Conservation (phyloP, 2,888 invertebrate genomes). For the Lasioglossum marginatum region DNA sequence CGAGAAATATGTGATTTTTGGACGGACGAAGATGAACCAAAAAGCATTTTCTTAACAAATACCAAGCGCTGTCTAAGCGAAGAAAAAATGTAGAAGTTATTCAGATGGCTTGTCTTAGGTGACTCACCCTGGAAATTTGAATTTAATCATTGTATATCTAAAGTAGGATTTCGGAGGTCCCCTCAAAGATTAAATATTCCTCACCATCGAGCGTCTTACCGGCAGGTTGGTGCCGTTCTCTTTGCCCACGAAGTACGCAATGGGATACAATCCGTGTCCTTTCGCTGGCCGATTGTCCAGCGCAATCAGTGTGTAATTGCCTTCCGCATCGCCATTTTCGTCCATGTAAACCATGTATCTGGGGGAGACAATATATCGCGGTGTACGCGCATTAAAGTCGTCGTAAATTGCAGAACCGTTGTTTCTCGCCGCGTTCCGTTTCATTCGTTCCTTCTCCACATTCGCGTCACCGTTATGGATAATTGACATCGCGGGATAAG, state of each 20-base stretch:
- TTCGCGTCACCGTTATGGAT: background rate
- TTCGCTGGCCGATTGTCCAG: constrained; percentile 72
- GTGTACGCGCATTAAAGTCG: constrained; percentile 10
- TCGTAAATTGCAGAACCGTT: constrained; percentile 38
- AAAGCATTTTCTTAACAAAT: background rate
- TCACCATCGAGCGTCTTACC: constrained; percentile 86
- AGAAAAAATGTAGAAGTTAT: no score
- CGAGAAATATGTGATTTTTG: background rate
- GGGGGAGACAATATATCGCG: constrained; percentile 57
- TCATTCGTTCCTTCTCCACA: background rate
- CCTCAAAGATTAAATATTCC: background rate
- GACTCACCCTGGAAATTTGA: no score
- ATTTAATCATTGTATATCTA: no score
- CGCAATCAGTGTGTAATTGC: constrained; percentile 95
- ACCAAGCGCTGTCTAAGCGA: no score
- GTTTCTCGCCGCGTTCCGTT: constrained; percentile 1
- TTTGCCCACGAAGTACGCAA: constrained; percentile 89
- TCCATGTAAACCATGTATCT: constrained; percentile 97
- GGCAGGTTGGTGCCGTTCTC: constrained; percentile 88
- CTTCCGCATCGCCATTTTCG: constrained; percentile 96
- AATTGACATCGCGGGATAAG: background rate
- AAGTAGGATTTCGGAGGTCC: no score
- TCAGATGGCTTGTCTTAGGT: no score
- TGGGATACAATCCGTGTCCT: constrained; percentile 91
- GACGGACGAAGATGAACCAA: background rate